These are phyloP conservation scores for Atlantisia rogersi DNA, from an alignment of 2,113 vertebrate genomes.

Conservation along the genomic window DNA sequence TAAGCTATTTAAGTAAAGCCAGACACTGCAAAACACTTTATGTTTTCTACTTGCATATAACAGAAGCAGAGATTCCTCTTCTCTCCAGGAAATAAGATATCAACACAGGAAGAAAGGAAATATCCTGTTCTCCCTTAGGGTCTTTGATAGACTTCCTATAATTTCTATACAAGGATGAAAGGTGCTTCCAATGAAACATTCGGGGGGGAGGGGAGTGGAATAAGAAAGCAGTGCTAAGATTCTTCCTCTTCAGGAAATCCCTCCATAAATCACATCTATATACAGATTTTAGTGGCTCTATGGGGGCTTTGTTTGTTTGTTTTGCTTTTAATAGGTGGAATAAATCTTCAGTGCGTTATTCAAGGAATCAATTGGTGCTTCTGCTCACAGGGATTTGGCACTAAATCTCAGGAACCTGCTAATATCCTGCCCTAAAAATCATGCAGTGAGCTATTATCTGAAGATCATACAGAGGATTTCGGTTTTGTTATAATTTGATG, in stretches of 20 bases:
- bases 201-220: accelerated
- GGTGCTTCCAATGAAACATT: constrained; percentile 23
- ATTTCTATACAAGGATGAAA: constrained; percentile 61
- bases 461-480: background rate
- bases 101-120: constrained; percentile 49
- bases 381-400: background rate
- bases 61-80: background rate
- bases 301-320: background rate
- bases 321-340: background rate
- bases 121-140: background rate
- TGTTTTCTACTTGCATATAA: background rate
- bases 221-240: background rate
- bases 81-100: constrained; percentile 44
- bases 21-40: background rate
- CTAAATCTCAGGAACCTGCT: background rate
- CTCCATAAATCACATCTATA: background rate
- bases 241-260: constrained; percentile 14
- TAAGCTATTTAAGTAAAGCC: background rate
- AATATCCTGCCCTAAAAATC: background rate
- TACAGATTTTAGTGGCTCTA: background rate
- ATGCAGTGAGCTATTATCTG: background rate
- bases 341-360: background rate
- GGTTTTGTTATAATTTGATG: background rate
- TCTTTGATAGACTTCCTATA: constrained; percentile 33
- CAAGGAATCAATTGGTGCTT: background rate